A percentile compares a stretch with the other conserved stretches of the same genome.
These are phyloP conservation scores for Agrotis clavis DNA, from an alignment of 2,888 invertebrate genomes.

Conservation along the genomic window DNA sequence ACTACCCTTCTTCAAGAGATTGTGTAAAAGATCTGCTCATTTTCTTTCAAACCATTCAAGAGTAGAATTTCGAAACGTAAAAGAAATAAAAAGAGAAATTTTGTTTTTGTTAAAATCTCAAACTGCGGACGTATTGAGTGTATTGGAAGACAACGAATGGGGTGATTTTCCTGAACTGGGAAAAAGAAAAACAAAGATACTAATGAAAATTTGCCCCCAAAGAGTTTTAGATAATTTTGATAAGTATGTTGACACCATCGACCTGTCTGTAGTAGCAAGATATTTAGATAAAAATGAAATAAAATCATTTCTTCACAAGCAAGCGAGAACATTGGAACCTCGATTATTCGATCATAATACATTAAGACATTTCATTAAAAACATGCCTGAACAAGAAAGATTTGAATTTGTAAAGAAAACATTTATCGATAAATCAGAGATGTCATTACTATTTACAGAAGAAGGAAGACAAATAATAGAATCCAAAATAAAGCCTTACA, in stretches of 20 bases:
- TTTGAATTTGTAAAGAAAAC: slow-evolving; percentile 77
- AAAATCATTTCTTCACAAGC: slow-evolving; percentile 71
- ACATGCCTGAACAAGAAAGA: slow-evolving; percentile 73
- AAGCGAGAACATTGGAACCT: slow-evolving; percentile 60
- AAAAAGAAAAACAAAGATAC: slow-evolving; percentile 70
- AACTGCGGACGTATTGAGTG: slow-evolving; percentile 70
- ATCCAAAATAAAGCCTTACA: slow-evolving; percentile 62
- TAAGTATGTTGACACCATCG: slow-evolving; percentile 64
- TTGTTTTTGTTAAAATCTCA: slow-evolving; percentile 69
- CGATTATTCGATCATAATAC: slow-evolving; percentile 68
- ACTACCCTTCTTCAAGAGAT: slow-evolving; percentile 65
- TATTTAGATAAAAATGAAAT: slow-evolving; percentile 73
- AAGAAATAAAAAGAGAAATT: slow-evolving; percentile 18
- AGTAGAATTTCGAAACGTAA: neutral
- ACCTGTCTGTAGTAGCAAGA: slow-evolving; percentile 76
- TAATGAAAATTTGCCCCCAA: slow-evolving; percentile 76
- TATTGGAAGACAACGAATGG: slow-evolving; percentile 63
- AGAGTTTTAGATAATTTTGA: slow-evolving; percentile 75
- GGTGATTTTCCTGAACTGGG: slow-evolving; percentile 65
- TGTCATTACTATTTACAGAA: neutral
- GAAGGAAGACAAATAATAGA: neutral
- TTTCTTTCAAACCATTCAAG: slow-evolving; percentile 57
- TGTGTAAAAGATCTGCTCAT: slow-evolving; percentile 74
- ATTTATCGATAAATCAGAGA: slow-evolving; percentile 70
- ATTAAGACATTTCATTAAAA: slow-evolving; percentile 74